Evolutionary conservation across 2,888 invertebrate genomes (phyloP).

Genomic region (Eretmocerus hayati): DNA sequence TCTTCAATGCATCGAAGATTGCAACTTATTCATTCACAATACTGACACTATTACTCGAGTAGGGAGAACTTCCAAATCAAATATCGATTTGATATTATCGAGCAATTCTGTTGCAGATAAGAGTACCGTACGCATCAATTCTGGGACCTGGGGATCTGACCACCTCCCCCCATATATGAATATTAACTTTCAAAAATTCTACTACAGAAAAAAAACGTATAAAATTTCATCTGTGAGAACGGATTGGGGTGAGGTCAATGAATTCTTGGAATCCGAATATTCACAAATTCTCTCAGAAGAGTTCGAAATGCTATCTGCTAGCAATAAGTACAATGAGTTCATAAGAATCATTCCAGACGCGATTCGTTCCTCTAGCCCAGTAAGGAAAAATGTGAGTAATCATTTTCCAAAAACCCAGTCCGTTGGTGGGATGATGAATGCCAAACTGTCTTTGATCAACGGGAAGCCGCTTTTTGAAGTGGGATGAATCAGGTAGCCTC

Average conservation of each 20-base stretch:
- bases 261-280: neutral
- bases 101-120: constrained; percentile 3
- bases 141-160: constrained; percentile 9
- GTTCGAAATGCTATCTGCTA: neutral
- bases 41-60: neutral
- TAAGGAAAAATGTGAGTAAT: neutral
- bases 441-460: too few species aligned
- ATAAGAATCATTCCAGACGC: neutral
- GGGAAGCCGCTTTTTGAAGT: too few species aligned
- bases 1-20: neutral
- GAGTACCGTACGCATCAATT: neutral
- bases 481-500: too few species aligned
- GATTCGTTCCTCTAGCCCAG: neutral
- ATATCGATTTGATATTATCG: constrained; percentile 15
- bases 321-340: neutral
- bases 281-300: neutral
- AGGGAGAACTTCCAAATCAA: constrained; percentile 1
- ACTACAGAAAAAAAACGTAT: neutral
- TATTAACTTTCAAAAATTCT: neutral
- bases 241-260: neutral
- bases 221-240: neutral
- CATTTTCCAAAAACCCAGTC: constrained; percentile 11
- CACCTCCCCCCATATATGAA: neutral
- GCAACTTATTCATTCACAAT: constrained; percentile 12
- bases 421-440: constrained; percentile 20